Conservation (phyloP, 2,113 vertebrate genomes). For the Lynx canadensis region DNA sequence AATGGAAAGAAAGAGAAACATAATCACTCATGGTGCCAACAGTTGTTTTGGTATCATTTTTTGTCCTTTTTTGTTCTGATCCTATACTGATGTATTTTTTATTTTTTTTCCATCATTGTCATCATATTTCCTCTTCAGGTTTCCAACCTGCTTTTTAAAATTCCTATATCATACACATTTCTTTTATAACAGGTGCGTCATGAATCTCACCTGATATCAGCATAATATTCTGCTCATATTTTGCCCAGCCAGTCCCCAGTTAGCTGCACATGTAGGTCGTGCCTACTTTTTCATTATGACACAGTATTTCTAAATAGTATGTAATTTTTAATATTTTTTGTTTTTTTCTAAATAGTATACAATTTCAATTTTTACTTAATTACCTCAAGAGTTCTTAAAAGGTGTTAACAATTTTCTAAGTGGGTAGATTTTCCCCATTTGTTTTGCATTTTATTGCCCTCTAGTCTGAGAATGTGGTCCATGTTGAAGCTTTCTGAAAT, state of each 20-base stretch:
- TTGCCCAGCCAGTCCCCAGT: background rate
- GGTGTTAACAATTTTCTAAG: background rate
- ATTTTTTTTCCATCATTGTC: background rate
- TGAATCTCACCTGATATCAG: background rate
- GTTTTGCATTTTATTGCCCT: background rate
- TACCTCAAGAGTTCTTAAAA: background rate
- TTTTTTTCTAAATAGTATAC: background rate
- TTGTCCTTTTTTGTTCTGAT: background rate
- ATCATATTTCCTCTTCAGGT: background rate
- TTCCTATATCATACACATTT: background rate
- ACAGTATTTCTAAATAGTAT: constrained; percentile 11
- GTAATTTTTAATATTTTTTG: background rate
- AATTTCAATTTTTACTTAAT: constrained; percentile 21
- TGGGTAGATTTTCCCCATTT: background rate
- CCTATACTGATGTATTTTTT: background rate
- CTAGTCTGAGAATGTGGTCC: background rate
- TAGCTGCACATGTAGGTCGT: background rate
- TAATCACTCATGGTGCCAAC: background rate
- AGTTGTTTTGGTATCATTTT: background rate
- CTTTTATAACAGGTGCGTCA: background rate
- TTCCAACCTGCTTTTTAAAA: background rate
- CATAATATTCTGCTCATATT: background rate
- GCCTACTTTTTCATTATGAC: background rate
- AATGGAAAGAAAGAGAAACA: background rate
- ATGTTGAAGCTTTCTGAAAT: background rate